Evolutionary conservation across 2,113 vertebrate species (phyloP).

Genomic region (Zosterops pallidus): DNA sequence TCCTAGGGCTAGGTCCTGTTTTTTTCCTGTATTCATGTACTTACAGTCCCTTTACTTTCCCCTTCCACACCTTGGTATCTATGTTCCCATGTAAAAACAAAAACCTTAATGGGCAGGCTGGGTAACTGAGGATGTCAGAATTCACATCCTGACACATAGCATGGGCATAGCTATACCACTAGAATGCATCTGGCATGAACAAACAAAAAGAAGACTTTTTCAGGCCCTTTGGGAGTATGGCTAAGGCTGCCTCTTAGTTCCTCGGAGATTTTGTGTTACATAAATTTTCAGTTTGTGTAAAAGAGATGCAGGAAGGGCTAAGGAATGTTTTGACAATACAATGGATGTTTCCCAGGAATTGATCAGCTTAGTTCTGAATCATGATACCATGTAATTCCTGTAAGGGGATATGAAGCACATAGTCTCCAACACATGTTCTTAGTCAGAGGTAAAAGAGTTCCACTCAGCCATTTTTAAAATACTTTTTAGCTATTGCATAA

Average conservation of each 20-base stretch:
- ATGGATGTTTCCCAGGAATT: not conserved
- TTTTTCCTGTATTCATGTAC: not conserved
- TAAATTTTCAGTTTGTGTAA: not conserved
- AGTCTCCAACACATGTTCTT: fast-evolving
- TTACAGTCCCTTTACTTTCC: not conserved
- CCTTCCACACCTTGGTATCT: not conserved
- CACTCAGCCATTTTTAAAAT: not conserved
- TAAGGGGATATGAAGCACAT: not conserved
- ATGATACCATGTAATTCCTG: not conserved
- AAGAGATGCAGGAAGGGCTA: not conserved
- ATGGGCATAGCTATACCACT: not conserved
- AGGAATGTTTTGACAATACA: not conserved
- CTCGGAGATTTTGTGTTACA: not conserved
- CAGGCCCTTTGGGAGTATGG: fast-evolving
- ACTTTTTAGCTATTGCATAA: not conserved
- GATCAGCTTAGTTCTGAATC: not conserved
- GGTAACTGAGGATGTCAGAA: not conserved
- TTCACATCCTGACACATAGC: not conserved
- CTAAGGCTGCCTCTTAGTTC: not conserved
- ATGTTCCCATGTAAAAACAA: not conserved
- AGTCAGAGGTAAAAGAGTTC: not conserved
- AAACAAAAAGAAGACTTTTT: not conserved
- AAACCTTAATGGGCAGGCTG: not conserved
- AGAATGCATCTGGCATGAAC: not conserved
- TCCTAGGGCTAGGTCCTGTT: not conserved